These are phyloP conservation scores for Periparus ater DNA, from an alignment of 2,797 vertebrate species.

Conservation along the genomic window DNA sequence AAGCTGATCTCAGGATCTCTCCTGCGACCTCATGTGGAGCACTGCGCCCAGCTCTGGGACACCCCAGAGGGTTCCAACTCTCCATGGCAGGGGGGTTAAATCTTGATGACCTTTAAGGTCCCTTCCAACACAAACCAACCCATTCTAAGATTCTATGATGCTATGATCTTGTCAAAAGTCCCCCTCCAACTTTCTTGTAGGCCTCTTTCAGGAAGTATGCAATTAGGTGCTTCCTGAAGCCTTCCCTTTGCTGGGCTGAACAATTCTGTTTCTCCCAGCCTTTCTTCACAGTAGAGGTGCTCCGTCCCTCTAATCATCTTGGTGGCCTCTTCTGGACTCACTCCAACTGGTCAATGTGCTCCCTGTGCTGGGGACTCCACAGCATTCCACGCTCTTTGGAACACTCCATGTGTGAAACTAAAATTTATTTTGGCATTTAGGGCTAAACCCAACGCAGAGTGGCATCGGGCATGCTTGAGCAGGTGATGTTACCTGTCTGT, in stretches of 20 bases:
- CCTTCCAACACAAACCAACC: not conserved
- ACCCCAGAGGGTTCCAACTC: not conserved
- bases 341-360: not conserved
- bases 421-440: not conserved
- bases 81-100: not conserved
- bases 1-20: not conserved
- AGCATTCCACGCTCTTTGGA: not conserved
- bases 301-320: not conserved
- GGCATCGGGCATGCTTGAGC: accelerated
- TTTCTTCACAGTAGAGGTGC: not conserved
- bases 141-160: not conserved
- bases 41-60: not conserved
- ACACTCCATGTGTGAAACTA: not conserved
- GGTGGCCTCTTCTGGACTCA: not conserved
- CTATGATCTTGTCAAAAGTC: not conserved
- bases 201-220: not conserved
- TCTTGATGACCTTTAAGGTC: not conserved
- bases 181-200: not conserved
- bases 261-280: not conserved
- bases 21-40: not conserved
- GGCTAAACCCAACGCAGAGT: not conserved
- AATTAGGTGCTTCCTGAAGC: not conserved
- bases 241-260: not conserved
- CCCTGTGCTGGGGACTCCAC: not conserved
- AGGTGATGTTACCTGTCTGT: accelerated